phyloP scores from a whole-genome alignment of 2,888 invertebrate genomes.

The Chouioia cunea region DNA sequence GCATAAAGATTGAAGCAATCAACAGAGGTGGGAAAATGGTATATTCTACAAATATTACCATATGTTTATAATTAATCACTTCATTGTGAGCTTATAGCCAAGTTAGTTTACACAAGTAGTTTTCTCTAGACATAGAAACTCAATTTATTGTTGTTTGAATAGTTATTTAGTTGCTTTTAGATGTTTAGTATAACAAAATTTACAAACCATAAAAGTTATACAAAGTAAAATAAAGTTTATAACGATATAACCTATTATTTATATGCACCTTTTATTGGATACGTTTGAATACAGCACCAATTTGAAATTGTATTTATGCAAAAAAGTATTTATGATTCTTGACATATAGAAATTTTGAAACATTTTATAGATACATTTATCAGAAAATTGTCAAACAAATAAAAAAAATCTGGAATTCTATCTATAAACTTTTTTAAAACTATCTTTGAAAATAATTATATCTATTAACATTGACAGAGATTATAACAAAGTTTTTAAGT shows the following conservation, averaged over 20 bases:
- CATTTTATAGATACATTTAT: not conserved
- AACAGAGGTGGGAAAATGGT: too few relatives aligned
- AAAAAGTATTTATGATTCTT: not conserved
- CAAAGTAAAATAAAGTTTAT: too few relatives aligned
- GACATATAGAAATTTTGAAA: not conserved
- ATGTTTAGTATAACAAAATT: slow-evolving; percentile 9
- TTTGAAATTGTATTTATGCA: slow-evolving; percentile 3
- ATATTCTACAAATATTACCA: too few relatives aligned
- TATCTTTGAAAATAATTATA: too few relatives aligned
- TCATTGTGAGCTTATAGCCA: slow-evolving; percentile 21
- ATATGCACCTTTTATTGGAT: too few relatives aligned
- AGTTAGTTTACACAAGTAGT: slow-evolving; percentile 23
- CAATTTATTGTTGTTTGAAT: slow-evolving; percentile 9
- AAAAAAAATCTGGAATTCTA: too few relatives aligned
- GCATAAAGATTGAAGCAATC: not conserved
- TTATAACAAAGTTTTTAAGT: too few relatives aligned
- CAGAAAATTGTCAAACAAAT: too few relatives aligned
- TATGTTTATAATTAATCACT: not conserved
- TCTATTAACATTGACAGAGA: too few relatives aligned
- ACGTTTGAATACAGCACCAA: too few relatives aligned
- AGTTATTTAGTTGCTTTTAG: slow-evolving; percentile 29
- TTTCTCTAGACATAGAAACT: slow-evolving; percentile 16
- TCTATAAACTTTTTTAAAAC: too few relatives aligned
- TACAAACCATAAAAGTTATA: not conserved
- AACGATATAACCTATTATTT: too few relatives aligned